Evolutionary conservation across 1,140 invertebrate species (phyloP), one percentile per base, ranked within the genome.

Genomic region (Sminthurides bifidus): DNA sequence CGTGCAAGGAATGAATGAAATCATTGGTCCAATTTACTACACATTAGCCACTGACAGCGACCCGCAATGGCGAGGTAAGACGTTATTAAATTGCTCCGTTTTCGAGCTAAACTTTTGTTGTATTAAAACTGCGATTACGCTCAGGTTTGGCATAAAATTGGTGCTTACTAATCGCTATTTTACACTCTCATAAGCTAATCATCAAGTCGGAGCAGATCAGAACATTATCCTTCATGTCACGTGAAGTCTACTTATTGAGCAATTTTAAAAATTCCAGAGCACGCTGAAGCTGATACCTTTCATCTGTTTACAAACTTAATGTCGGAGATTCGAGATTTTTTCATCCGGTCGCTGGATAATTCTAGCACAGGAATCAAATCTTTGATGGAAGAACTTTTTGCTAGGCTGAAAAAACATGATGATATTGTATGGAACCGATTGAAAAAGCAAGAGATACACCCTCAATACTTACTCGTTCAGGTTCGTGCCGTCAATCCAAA

Each of bases 1-100:
- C 73, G 92, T 97, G 0, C 92, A 98, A 73, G 94, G 95, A 56
- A 98, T 98, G 94, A 98, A 98, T 76, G 95, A 98, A 74, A 95
- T 98, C 62, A 83, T 98, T 55, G 95, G 93, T 0, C 94, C 94
- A 19, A 93, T 98, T 65, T 98, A 98, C 74, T 93, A 96, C 71
- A 84, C 89, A 6, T 93, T 98, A 74, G 92, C 93, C 15, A 85
- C 80, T 38, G 90, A 98, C 77, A 79, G 87, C 3, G 79, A 90
- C 72, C 65, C 74, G n/a, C 75, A 81, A 52, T 88, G 81, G 76
- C 77, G 84, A 79, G 79, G 87, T 90, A 68, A 69, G 67, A 70
- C 43, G 33, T 27, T 45, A 33, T n/a, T n/a, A n/a, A 19, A 49
- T 43, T 43, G 24, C 1, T 29, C 48, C 30, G 44, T 33, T 58